A percentile compares a stretch with the other conserved stretches of the same genome.
Conservation (phyloP, 2,888 invertebrate species). For the Chloroclysta siterata region DNA sequence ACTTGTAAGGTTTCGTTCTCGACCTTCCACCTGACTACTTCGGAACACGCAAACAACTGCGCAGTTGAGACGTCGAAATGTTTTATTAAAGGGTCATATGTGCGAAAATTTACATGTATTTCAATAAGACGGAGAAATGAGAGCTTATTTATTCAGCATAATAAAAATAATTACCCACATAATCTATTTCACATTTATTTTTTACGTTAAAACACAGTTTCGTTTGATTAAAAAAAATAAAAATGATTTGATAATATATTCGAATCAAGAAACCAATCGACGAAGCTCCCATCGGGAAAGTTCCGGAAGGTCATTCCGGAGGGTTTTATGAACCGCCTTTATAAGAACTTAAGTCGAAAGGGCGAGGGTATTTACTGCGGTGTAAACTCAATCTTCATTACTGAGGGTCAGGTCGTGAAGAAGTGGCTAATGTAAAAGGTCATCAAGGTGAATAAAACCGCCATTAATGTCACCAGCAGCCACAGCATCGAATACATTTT, state of each 20-base stretch:
- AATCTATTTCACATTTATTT: no score
- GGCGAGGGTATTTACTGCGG: constrained; percentile 49
- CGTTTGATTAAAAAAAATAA: no score
- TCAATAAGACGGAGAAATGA: neutral
- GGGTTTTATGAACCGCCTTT: constrained; percentile 38
- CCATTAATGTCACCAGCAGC: constrained; percentile 34
- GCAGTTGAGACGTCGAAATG: constrained; percentile 31
- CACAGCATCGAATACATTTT: constrained; percentile 31
- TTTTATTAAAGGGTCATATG: constrained; percentile 19
- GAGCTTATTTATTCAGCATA: no score
- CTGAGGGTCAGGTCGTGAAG: constrained; percentile 42
- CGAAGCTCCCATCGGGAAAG: constrained; percentile 14
- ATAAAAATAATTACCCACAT: no score
- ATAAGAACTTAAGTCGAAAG: constrained; percentile 40
- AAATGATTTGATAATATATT: no score
- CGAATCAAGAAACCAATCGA: neutral
- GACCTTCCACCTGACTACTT: constrained; percentile 51
- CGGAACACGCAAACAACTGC: constrained; percentile 40
- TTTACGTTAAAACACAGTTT: no score
- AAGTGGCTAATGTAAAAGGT: constrained; percentile 50
- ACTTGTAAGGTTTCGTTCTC: constrained; percentile 59
- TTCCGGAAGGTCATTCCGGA: constrained; percentile 25
- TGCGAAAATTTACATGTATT: constrained; percentile 24
- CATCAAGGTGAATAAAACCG: constrained; percentile 46
- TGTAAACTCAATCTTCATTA: constrained; percentile 66